Evolutionary conservation across 2,113 vertebrate species (phyloP), one percentile per base, ranked within the genome.

Genomic region (Mustela nigripes): DNA sequence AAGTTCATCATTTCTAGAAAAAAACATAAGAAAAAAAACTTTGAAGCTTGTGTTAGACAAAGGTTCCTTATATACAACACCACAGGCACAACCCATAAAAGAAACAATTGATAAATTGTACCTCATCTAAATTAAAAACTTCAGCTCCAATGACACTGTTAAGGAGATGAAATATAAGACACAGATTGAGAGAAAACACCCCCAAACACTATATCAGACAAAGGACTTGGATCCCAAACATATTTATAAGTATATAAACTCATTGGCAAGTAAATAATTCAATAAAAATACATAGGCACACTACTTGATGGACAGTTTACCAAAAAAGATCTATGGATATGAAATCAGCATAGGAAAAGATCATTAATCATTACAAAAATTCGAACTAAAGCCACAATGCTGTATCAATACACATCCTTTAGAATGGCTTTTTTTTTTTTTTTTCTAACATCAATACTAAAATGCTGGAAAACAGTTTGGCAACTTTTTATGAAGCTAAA

Each of bases 331-430:
- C 42, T 11, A 45, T 21, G 16, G 31, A 58, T 91, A 8, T 63
- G 60, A 91, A 67, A 73, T 45, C 95, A 86, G 19, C 31, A n/a
- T 12, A 74, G 65, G 39, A 73, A 96, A 93, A 28, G 1, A 84
- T 11, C 33, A 84, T 94, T 95, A 96, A 58, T 89, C 79, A 58
- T 90, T 67, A 39, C 3, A 33, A 45, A 96, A 96, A 26, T 58
- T 93, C 76, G 80, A 97, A 93, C 78, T 89, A 58, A 95, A 91
- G 26, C 50, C 71, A 88, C 62, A 83, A 31, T 42, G 28, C n/a
- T 26, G 12, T 82, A 21, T 86, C 67, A 93, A 11, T 28, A 21
- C 18, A 84, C 22, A 80, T 7, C 24, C 86, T 88, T 73, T 78
- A 83, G 8, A 95, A 84, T 31, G 5, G 33, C 1, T 22, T 21